A percentile compares a stretch with the other conserved stretches of the same genome.
Evolutionary conservation across 2,113 vertebrate genomes (phyloP).

Genomic region (Falco punctatus): DNA sequence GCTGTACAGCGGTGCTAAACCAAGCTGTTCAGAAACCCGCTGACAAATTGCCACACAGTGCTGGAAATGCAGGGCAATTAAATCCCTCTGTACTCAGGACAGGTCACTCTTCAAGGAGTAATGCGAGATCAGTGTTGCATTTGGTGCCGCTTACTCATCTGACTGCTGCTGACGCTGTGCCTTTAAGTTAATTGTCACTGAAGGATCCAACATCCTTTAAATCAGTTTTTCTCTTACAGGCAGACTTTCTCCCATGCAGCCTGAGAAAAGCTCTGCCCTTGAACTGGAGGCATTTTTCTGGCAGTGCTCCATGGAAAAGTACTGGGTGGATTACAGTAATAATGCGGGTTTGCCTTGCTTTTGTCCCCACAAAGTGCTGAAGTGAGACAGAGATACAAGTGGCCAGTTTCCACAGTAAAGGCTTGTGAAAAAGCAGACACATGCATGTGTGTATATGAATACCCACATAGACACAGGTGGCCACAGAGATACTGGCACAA

Average conservation of each 20-base stretch:
- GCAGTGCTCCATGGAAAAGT: neutral
- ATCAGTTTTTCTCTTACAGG: neutral
- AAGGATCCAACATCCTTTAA: neutral
- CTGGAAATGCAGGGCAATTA: neutral
- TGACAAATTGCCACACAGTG: neutral
- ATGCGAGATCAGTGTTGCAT: neutral
- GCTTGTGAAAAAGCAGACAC: neutral
- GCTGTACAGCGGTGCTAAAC: neutral
- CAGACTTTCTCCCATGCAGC: neutral
- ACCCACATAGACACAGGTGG: accelerated
- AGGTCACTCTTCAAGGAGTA: neutral
- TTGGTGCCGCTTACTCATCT: neutral
- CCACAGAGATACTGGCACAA: neutral
- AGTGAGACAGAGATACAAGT: neutral
- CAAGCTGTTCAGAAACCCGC: neutral
- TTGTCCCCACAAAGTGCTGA: neutral
- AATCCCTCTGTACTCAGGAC: neutral
- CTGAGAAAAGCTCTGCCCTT: neutral
- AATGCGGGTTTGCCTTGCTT: neutral
- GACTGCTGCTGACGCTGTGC: neutral
- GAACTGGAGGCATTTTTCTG: neutral
- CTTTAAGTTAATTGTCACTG: neutral
- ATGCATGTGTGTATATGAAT: accelerated
- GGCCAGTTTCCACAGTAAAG: neutral
- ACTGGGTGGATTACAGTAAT: neutral